Evolutionary conservation across 2,113 vertebrate genomes (phyloP).

Genomic region (Protomyctophum bolini): DNA sequence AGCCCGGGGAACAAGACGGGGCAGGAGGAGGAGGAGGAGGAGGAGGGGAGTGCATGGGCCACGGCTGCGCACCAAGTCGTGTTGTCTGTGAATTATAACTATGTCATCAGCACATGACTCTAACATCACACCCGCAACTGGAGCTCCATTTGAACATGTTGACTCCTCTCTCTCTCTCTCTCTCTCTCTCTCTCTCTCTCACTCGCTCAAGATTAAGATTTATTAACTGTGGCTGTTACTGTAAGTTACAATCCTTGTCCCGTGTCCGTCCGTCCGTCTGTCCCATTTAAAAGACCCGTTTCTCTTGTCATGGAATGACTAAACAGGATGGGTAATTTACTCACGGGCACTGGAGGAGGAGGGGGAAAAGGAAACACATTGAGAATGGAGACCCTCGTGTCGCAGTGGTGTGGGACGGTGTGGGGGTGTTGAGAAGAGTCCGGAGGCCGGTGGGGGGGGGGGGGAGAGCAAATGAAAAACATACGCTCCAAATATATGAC

Average conservation of each 20-base stretch:
- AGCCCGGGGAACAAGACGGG: neutral
- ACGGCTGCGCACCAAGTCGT: too few species aligned
- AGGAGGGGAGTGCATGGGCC: neutral
- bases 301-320: constrained; percentile 43
- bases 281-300: constrained; percentile 5
- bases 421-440: neutral
- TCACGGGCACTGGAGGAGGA: constrained; percentile 27
- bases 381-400: constrained; percentile 34
- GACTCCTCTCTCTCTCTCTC: neutral
- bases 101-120: too few species aligned
- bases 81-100: too few species aligned
- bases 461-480: constrained; percentile 73
- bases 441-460: neutral
- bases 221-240: neutral
- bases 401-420: constrained; percentile 53
- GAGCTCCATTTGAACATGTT: constrained; percentile 1
- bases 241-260: constrained; percentile 44
- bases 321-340: constrained; percentile 47
- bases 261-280: neutral
- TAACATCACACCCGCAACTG: too few species aligned
- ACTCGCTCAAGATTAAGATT: constrained; percentile 36
- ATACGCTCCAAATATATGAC: constrained; percentile 75
- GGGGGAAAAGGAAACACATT: neutral
- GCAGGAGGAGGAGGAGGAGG: too few species aligned
- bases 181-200: neutral